phyloP scores from a whole-genome alignment of 2,888 invertebrate genomes.

The Agrochola lychnidis region DNA sequence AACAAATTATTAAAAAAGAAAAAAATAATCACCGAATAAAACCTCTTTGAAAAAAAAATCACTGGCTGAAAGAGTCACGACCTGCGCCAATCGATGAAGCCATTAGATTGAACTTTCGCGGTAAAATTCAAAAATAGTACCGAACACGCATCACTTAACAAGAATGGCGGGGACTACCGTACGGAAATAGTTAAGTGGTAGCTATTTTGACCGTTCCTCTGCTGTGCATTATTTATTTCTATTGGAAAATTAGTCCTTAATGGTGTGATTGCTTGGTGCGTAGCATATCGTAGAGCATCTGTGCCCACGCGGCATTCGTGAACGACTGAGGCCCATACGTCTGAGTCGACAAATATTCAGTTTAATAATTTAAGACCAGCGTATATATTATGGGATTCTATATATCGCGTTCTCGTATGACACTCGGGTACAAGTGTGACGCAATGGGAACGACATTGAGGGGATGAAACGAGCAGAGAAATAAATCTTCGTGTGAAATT shows the following conservation, averaged over 20 bases:
- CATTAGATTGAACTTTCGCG: conserved; percentile 79
- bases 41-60: conserved; percentile 46
- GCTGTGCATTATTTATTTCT: conserved; percentile 86
- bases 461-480: conserved; percentile 53
- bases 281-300: conserved; percentile 76
- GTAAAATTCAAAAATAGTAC: conserved; percentile 83
- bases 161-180: conserved; percentile 80
- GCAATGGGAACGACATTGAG: conserved; percentile 74
- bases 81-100: conserved; percentile 75
- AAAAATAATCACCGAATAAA: conserved; percentile 43
- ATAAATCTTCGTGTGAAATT: not conserved
- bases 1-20: conserved; percentile 15
- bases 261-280: conserved; percentile 79
- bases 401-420: conserved; percentile 75
- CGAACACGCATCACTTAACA: conserved; percentile 72
- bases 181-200: conserved; percentile 80
- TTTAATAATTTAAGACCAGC: conserved; percentile 86
- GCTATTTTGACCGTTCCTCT: conserved; percentile 85
- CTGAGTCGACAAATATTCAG: conserved; percentile 86
- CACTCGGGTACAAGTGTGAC: conserved; percentile 75
- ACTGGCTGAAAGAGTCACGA: conserved; percentile 70
- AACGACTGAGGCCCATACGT: conserved; percentile 80
- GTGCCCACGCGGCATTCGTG: conserved; percentile 85
- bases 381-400: conserved; percentile 69
- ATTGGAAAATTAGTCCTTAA: conserved; percentile 88